Conservation (phyloP, 1,140 invertebrate genomes). For the Heliconius hermathena region DNA sequence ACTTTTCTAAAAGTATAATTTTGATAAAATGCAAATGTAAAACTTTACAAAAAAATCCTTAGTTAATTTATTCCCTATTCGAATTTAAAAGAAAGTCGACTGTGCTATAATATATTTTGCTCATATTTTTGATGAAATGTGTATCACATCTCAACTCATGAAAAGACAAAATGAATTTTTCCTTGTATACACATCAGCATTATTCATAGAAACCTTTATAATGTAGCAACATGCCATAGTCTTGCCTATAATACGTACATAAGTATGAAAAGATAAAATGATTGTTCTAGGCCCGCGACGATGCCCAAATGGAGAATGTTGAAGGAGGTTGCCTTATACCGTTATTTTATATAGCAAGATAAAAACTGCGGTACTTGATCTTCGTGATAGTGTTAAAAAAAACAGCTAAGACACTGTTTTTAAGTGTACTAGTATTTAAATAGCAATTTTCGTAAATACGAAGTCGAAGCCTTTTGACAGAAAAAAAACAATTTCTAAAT, state of each 20-base stretch:
- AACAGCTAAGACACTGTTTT: too few relatives aligned
- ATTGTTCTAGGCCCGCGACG: slow-evolving; percentile 12
- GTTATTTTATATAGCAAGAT: slow-evolving; percentile 9
- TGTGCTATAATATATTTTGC: too few relatives aligned
- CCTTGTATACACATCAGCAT: background rate
- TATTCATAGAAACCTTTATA: background rate
- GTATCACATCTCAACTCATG: too few relatives aligned
- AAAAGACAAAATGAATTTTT: background rate
- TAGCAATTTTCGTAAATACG: too few relatives aligned
- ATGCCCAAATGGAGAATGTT: slow-evolving; percentile 10
- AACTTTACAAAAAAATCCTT: too few relatives aligned
- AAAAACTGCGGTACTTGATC: background rate
- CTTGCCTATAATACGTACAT: background rate
- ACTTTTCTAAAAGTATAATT: too few relatives aligned
- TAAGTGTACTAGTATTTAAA: background rate
- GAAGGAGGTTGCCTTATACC: slow-evolving; percentile 18
- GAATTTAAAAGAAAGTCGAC: too few relatives aligned
- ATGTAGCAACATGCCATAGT: slow-evolving; percentile 1
- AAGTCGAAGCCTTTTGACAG: too few relatives aligned
- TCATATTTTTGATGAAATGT: too few relatives aligned
- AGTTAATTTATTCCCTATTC: too few relatives aligned
- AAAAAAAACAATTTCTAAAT: too few relatives aligned
- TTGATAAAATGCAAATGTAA: too few relatives aligned
- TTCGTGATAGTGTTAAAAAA: background rate
- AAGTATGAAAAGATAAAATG: background rate